Evolutionary conservation across 1,140 invertebrate species (phyloP).

Genomic region (Aphaenogaster floridana): DNA sequence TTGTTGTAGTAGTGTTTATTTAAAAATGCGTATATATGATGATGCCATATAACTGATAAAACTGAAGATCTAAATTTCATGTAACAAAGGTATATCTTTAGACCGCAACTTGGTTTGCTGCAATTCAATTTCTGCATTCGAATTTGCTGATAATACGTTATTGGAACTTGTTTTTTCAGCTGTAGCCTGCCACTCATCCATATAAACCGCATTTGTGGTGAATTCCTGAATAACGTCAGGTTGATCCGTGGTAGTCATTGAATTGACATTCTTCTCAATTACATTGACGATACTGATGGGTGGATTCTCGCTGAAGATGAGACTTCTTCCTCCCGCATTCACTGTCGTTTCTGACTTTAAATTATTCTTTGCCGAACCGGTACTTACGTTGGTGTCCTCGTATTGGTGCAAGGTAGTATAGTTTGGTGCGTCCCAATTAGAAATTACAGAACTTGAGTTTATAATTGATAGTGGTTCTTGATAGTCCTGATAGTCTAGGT

Average conservation of each 20-base stretch:
- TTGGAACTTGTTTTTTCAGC: slow-evolving; percentile 12
- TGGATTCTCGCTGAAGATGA: neutral
- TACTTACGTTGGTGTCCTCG: neutral
- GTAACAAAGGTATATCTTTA: neutral
- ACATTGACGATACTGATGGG: neutral
- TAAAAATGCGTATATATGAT: neutral
- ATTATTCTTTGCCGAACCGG: neutral
- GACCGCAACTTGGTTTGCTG: neutral
- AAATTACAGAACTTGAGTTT: neutral
- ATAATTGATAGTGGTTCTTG: neutral
- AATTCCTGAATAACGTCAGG: neutral
- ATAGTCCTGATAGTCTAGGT: slow-evolving; percentile 15
- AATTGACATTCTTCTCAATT: neutral
- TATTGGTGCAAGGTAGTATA: neutral
- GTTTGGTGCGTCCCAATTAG: slow-evolving; percentile 26
- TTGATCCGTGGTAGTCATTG: neutral
- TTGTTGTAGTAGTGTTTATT: slow-evolving; percentile 12
- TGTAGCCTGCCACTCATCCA: slow-evolving; percentile 61
- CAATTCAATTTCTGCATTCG: neutral
- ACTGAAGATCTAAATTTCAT: slow-evolving; percentile 18
- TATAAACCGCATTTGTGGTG: neutral
- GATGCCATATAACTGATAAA: neutral
- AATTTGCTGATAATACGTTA: neutral
- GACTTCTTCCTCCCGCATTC: neutral
- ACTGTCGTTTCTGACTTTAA: neutral